Percentiles rank a stretch among this genome's conserved stretches.
These are phyloP conservation scores for Pristionchus mayeri DNA, from an alignment of 2,888 invertebrate genomes.

Conservation along the genomic window DNA sequence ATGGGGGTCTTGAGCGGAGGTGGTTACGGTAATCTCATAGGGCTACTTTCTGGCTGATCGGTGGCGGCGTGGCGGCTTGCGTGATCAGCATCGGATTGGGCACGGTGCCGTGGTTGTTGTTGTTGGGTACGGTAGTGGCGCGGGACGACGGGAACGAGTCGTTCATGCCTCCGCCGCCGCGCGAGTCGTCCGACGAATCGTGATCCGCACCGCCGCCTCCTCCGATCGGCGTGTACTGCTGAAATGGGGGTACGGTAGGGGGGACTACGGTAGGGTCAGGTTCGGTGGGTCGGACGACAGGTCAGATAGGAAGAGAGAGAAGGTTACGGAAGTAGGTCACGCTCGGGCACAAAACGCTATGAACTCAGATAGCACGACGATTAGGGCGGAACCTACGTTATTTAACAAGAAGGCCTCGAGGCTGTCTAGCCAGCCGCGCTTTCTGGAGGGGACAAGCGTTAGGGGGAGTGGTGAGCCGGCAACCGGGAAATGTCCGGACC, in stretches of 20 bases:
- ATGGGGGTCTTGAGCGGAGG: too few species aligned
- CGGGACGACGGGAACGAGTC: slow-evolving; percentile 38
- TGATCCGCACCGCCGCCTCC: not conserved
- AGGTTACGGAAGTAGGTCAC: not conserved
- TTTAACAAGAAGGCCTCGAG: not conserved
- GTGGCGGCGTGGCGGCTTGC: not conserved
- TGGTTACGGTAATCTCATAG: not conserved
- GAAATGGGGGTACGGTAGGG: not conserved
- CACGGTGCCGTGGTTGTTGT: not conserved
- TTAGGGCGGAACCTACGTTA: not conserved
- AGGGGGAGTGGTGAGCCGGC: not conserved
- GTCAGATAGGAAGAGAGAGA: not conserved
- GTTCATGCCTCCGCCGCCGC: not conserved
- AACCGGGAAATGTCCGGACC: not conserved
- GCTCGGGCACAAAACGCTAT: not conserved
- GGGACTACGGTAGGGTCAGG: slow-evolving; percentile 27
- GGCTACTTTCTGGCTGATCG: slow-evolving; percentile 27
- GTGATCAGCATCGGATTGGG: slow-evolving; percentile 48
- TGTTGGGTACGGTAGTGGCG: slow-evolving; percentile 36
- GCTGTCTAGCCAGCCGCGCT: not conserved
- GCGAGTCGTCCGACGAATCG: slow-evolving; percentile 33
- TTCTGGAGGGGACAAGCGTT: not conserved
- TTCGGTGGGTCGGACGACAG: not conserved
- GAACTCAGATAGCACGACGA: not conserved
- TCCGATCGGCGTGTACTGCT: not conserved